Conservation (phyloP, 2,888 invertebrate genomes). For the Trachelus tabidus region DNA sequence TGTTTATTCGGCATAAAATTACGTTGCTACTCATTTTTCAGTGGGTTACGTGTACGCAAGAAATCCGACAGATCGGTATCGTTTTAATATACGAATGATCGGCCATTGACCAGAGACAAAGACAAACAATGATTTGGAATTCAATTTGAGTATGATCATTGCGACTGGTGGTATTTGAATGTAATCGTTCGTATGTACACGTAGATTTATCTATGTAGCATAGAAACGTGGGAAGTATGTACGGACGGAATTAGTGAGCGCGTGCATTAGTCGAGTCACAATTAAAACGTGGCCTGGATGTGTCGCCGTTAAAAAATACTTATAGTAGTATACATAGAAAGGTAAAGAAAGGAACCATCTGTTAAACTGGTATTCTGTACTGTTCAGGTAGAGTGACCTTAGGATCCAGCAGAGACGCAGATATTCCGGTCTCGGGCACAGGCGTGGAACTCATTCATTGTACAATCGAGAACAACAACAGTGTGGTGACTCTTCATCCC, state of each 20-base stretch:
- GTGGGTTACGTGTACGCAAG: not conserved
- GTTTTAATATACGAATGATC: not conserved
- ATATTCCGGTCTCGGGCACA: constrained; percentile 86
- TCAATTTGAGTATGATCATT: not conserved
- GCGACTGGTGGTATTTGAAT: not conserved
- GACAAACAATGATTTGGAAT: not conserved
- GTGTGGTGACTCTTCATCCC: constrained; percentile 87
- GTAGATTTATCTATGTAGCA: too few species aligned
- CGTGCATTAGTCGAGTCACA: not conserved
- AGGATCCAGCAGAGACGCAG: constrained; percentile 82
- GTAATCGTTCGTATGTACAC: not conserved
- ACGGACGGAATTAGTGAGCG: not conserved
- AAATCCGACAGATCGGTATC: not conserved
- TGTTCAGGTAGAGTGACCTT: constrained; percentile 84
- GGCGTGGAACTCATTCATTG: constrained; percentile 89
- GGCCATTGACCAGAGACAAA: not conserved
- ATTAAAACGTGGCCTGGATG: not conserved
- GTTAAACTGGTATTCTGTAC: constrained; percentile 2
- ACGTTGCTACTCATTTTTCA: too few species aligned
- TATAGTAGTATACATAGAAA: not conserved
- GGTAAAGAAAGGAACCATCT: not conserved
- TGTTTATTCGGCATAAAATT: too few species aligned
- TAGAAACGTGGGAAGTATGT: not conserved
- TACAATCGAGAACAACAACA: constrained; percentile 86
- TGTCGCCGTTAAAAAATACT: not conserved